Conservation (phyloP, 2,113 vertebrate genomes). For the Callionymus lyra region DNA sequence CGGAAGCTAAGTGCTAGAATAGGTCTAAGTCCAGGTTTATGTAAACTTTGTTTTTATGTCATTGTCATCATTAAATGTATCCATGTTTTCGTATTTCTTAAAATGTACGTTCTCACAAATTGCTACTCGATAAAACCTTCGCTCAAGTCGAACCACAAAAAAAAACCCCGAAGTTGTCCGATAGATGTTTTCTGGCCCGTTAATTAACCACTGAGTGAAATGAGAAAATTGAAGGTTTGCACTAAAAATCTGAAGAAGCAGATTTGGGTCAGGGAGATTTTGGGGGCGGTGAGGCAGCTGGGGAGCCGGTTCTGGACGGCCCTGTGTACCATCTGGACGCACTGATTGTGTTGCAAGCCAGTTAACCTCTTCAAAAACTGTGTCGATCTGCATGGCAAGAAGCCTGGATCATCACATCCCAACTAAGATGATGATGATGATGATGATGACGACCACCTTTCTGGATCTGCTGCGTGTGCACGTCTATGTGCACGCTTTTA, state of each 20-base stretch:
- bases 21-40: no score
- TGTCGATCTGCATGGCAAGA: slow-evolving; percentile 49
- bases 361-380: slow-evolving; percentile 51
- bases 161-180: no score
- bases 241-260: slow-evolving; percentile 34
- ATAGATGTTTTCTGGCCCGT: slow-evolving; percentile 2
- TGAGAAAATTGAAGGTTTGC: slow-evolving; percentile 33
- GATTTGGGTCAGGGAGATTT: slow-evolving; percentile 63
- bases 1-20: no score
- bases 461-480: no score
- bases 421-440: slow-evolving; percentile 5
- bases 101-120: no score
- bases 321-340: slow-evolving; percentile 55
- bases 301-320: slow-evolving; percentile 51
- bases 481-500: no score
- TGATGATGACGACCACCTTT: background rate
- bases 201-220: slow-evolving; percentile 20
- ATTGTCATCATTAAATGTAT: no score
- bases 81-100: no score
- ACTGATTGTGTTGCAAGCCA: slow-evolving; percentile 53
- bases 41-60: no score
- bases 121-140: no score
- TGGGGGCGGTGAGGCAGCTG: slow-evolving; percentile 46
- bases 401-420: slow-evolving; percentile 23
- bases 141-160: no score